These are phyloP conservation scores for Spilosoma lubricipeda DNA, from an alignment of 2,888 invertebrate species.

Conservation along the genomic window DNA sequence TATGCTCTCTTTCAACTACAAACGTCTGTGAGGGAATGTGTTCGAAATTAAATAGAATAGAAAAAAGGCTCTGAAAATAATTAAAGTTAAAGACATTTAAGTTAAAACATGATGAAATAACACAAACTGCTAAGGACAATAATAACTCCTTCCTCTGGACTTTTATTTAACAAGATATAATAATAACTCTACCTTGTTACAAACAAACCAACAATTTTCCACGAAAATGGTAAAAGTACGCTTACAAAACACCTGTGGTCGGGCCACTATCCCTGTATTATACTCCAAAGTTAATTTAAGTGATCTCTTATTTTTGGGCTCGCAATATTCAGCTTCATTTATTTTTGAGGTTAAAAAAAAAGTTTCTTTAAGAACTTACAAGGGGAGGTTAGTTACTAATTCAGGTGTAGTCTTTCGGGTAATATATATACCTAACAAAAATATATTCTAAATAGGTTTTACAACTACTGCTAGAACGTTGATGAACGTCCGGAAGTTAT, in stretches of 20 bases:
- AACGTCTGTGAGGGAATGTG: not conserved
- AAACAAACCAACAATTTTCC: conserved; percentile 17
- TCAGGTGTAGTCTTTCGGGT: no score
- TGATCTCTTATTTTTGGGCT: conserved; percentile 23
- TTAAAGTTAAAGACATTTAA: not conserved
- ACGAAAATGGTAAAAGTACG: conserved; percentile 13
- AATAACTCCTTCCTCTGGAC: not conserved
- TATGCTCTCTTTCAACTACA: not conserved
- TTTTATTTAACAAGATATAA: conserved; percentile 8
- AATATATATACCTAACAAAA: not conserved
- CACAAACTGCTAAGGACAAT: not conserved
- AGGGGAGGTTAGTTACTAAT: not conserved
- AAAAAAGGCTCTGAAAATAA: not conserved
- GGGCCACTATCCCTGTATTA: conserved; percentile 37
- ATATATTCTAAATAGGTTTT: not conserved
- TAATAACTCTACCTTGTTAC: conserved; percentile 27
- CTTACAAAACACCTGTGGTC: conserved; percentile 27
- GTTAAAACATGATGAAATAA: not conserved
- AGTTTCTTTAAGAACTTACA: not conserved
- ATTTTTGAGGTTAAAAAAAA: not conserved
- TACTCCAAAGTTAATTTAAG: conserved; percentile 51
- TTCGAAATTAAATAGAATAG: not conserved
- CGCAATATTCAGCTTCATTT: not conserved
- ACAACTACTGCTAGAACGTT: no score
- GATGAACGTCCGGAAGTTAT: no score